phyloP scores from a whole-genome alignment of 1,140 invertebrate species.

The Drosophila bocki region DNA sequence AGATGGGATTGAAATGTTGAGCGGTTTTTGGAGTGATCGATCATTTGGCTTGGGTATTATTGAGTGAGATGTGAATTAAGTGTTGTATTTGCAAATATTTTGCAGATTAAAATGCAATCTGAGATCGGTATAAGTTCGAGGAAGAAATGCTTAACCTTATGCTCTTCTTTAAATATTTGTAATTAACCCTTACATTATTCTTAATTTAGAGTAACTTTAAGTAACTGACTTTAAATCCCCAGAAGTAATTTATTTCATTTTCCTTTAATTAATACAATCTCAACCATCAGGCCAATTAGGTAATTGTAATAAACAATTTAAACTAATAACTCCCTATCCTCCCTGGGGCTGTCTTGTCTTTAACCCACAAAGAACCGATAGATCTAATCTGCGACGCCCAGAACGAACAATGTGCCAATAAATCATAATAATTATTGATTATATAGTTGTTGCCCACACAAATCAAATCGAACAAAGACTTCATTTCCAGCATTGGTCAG shows the following conservation, averaged over 20 bases:
- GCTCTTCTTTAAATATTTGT: no score
- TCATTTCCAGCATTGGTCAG: conserved; percentile 34
- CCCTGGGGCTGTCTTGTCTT: conserved; percentile 3
- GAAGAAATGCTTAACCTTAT: no score
- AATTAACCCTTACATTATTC: no score
- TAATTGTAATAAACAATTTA: conserved; percentile 7
- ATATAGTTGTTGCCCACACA: conserved; percentile 39
- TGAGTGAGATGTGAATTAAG: not conserved
- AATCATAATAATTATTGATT: conserved; percentile 56
- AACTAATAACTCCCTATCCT: not conserved
- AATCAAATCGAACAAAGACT: conserved; percentile 43
- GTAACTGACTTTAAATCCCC: no score
- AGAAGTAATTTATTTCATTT: not conserved
- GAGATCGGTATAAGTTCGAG: no score
- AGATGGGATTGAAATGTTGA: conserved; percentile 44
- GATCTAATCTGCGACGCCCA: conserved; percentile 28
- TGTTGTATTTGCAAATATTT: not conserved
- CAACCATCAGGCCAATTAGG: not conserved
- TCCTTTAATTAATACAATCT: not conserved
- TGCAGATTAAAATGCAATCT: not conserved
- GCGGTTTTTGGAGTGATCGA: conserved; percentile 23
- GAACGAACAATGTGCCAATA: conserved; percentile 48
- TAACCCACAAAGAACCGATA: conserved; percentile 17
- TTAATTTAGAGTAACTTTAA: no score
- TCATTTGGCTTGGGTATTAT: not conserved